phyloP scores from a whole-genome alignment of 2,888 invertebrate genomes.

The Cheilosia variabilis region DNA sequence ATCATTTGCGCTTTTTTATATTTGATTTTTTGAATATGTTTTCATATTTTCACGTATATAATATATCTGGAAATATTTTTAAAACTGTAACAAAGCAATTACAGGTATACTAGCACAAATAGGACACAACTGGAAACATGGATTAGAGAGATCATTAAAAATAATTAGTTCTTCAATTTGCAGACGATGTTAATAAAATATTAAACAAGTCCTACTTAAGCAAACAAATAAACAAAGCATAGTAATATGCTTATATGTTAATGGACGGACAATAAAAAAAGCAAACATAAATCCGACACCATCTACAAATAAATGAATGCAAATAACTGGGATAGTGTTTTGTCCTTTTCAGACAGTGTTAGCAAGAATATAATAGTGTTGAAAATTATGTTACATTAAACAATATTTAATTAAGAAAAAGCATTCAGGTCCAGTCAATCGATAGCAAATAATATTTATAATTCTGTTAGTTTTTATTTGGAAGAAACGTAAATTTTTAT shows the following conservation, averaged over 20 bases:
- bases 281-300: constrained; percentile 5
- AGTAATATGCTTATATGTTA: too few species aligned
- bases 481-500: too few species aligned
- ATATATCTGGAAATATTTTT: neutral
- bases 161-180: too few species aligned
- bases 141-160: too few species aligned
- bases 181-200: neutral
- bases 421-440: neutral
- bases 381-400: neutral
- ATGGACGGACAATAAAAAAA: constrained; percentile 3
- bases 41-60: neutral
- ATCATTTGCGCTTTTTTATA: constrained; percentile 65
- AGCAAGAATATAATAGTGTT: neutral
- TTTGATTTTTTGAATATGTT: neutral
- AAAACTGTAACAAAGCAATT: too few species aligned
- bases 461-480: too few species aligned
- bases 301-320: constrained; percentile 29
- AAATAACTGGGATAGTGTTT: constrained; percentile 28
- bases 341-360: neutral
- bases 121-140: neutral
- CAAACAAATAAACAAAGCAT: too few species aligned
- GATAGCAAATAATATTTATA: neutral
- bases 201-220: too few species aligned
- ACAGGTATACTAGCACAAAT: neutral
- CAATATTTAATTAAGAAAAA: neutral